These are phyloP conservation scores for Mactromeris polynyma DNA, from an alignment of 2,888 invertebrate genomes.

Conservation along the genomic window DNA sequence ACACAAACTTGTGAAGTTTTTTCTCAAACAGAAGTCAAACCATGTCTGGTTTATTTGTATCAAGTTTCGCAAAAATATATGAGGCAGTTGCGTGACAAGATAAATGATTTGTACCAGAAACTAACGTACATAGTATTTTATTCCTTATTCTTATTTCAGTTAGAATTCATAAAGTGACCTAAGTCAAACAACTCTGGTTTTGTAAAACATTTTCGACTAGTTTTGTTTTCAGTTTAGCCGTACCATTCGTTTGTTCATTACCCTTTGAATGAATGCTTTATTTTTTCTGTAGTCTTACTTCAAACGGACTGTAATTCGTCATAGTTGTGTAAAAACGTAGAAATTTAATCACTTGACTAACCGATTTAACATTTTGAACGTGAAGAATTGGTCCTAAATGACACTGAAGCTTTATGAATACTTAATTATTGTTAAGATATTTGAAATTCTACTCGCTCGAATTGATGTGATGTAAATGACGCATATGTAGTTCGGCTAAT, in stretches of 20 bases:
- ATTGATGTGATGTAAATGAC: background rate
- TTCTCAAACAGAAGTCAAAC: background rate
- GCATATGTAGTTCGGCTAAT: background rate
- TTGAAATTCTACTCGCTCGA: background rate
- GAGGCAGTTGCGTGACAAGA: background rate
- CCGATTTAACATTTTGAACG: background rate
- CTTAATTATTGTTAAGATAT: background rate
- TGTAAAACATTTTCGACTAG: background rate
- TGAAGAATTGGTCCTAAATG: background rate
- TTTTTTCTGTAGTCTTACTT: background rate
- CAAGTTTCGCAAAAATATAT: background rate
- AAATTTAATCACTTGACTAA: constrained; percentile 3
- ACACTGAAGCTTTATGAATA: background rate
- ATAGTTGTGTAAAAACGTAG: constrained; percentile 13
- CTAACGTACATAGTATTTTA: background rate
- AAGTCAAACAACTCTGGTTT: too few relatives aligned
- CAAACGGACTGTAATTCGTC: background rate
- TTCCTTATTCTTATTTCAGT: background rate
- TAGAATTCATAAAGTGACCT: too few relatives aligned
- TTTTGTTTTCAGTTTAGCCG: background rate
- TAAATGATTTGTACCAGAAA: background rate
- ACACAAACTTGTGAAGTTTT: background rate
- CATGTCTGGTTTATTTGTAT: background rate
- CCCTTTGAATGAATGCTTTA: background rate
- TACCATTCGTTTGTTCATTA: background rate